Conservation (phyloP, 2,113 vertebrate species). For the Tenrec ecaudatus region DNA sequence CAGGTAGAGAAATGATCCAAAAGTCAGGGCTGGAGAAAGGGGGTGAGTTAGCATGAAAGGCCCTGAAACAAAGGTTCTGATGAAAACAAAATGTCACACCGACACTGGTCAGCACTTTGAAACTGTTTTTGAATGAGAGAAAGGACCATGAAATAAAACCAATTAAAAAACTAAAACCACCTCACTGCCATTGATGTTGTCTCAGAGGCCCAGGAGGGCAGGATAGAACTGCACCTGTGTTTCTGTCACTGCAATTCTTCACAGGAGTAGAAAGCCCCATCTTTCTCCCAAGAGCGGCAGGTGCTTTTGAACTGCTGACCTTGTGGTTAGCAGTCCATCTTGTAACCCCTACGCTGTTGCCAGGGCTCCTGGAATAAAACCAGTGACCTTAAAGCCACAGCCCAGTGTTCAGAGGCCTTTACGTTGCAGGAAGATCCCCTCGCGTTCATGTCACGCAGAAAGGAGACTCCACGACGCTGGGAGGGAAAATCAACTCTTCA, state of each 20-base stretch:
- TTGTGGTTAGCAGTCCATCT: too few species aligned
- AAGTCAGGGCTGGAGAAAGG: constrained; percentile 24
- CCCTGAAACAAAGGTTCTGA: constrained; percentile 25
- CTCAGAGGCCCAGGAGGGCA: too few species aligned
- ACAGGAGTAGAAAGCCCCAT: too few species aligned
- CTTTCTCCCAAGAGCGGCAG: too few species aligned
- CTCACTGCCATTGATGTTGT: too few species aligned
- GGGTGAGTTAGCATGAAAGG: background rate
- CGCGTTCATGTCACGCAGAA: background rate
- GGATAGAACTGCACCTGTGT: too few species aligned
- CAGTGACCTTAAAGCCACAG: background rate
- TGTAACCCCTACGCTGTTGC: too few species aligned
- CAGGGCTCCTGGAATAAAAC: background rate
- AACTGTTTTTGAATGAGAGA: constrained; percentile 33
- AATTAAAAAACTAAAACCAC: too few species aligned
- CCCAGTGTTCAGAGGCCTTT: background rate
- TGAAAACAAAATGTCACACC: constrained; percentile 40
- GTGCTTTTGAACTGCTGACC: too few species aligned
- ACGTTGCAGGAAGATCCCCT: background rate
- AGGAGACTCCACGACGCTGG: background rate
- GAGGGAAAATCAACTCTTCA: constrained; percentile 10
- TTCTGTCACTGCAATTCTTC: too few species aligned
- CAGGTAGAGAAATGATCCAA: background rate
- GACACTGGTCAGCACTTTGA: background rate
- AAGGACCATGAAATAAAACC: background rate